Evolutionary conservation across 2,888 invertebrate species (phyloP).

Genomic region (Drosophila gaucha): DNA sequence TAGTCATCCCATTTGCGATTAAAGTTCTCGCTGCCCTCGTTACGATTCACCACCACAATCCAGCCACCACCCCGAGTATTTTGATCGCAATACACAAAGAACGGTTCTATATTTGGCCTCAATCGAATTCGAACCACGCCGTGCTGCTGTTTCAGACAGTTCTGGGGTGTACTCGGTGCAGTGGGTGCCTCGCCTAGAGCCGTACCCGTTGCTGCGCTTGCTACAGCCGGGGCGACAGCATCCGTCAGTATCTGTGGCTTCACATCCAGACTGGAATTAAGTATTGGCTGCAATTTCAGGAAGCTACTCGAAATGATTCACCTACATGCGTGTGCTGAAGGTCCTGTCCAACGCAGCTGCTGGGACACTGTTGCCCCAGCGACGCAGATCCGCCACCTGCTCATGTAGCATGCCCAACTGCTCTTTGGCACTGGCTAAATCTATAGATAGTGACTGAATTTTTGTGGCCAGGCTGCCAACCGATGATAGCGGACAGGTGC

Average conservation of each 20-base stretch:
- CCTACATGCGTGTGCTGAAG: slow-evolving; percentile 51
- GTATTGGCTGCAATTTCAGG: neutral
- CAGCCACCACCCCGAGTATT: slow-evolving; percentile 64
- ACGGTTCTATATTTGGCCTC: slow-evolving; percentile 38
- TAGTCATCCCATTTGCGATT: slow-evolving; percentile 69
- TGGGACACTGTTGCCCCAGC: slow-evolving; percentile 11
- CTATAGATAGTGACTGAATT: slow-evolving; percentile 50
- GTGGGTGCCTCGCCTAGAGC: neutral
- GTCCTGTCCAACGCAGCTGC: neutral
- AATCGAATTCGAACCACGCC: slow-evolving; percentile 62
- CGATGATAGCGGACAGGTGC: slow-evolving; percentile 44
- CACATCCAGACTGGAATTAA: slow-evolving; percentile 31
- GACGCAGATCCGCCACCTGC: slow-evolving; percentile 56
- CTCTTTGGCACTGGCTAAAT: slow-evolving; percentile 42
- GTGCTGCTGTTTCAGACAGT: slow-evolving; percentile 54
- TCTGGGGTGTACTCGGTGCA: slow-evolving; percentile 44
- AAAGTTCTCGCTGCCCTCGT: slow-evolving; percentile 59
- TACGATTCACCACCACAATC: slow-evolving; percentile 59
- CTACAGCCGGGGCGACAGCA: neutral
- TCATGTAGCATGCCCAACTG: slow-evolving; percentile 63
- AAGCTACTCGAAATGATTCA: neutral
- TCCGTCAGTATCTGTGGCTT: slow-evolving; percentile 8
- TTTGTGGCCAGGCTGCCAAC: slow-evolving; percentile 51
- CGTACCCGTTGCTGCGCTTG: neutral
- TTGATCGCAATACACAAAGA: slow-evolving; percentile 64